Base-by-base conservation (phyloP, 2,797 vertebrate genomes). In the Triplophysa yarkandensis region DNA sequence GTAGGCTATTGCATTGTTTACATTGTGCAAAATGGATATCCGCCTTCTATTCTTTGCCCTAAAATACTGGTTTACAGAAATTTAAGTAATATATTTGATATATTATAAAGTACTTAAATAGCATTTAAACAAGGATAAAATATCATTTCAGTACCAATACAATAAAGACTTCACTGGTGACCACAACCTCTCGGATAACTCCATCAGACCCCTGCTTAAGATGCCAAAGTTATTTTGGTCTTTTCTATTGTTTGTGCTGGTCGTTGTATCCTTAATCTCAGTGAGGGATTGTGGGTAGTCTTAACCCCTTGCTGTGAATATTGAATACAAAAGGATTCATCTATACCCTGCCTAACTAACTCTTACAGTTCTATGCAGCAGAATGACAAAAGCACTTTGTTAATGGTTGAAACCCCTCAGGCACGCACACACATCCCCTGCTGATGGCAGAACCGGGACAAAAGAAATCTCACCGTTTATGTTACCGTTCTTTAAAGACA, bases 391-490 rank as follows among this genome's bases (percentile, higher is more conserved):
- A 39, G 48, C 62, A 77, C 84, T 85, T 69, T 85, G 81, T 74
- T 57, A 44, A 64, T 62, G 64, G 10, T 77, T 61, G 6, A 36
- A 25, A 44, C 77, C 74, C 82, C 54, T 57, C 48, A 36, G 46
- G 66, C 52, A 60, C 63, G 50, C 74, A 77, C 48, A 34, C 80
- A 46, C 43, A 68, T 46, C 54, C 78, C 36, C 67, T 77, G 64
- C 73, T 83, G 70, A 75, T 71, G 64, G 61, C 64, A 57, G 68
- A 19, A 23, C 16, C 0, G 5, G 43, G 50, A 82, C 76, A 77
- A 78, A 76, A 64, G 73, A 78, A 58, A 80, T 36, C 55, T 57
- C 81, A 74, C 77, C 77, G 84, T 74, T 83, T 84, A 85, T 83
- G 76, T 79, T 63, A 70, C 23, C 77, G 76, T 82, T 81, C 67